Evolutionary conservation across 2,113 vertebrate species (phyloP).

Genomic region (Peromyscus californicus): DNA sequence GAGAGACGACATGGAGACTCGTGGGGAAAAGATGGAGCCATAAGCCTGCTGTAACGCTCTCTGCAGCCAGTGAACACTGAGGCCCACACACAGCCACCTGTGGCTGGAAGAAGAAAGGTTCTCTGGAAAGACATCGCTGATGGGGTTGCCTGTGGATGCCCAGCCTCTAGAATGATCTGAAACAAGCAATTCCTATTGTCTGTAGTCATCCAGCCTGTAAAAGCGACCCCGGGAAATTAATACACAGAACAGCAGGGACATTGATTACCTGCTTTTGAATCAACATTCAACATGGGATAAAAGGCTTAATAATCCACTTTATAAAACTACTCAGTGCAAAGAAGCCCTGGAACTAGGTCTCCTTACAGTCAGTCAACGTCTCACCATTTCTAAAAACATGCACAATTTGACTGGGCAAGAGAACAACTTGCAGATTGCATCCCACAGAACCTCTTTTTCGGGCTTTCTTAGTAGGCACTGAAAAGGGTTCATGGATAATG

Average conservation of each 20-base stretch:
- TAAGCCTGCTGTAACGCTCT: not conserved
- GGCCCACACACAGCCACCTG: not conserved
- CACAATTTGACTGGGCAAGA: not conserved
- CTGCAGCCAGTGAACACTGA: no score
- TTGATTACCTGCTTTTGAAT: not conserved
- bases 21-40: not conserved
- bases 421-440: not conserved
- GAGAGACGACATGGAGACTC: not conserved
- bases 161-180: not conserved
- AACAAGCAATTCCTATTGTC: not conserved
- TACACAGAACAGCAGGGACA: not conserved
- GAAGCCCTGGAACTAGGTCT: not conserved
- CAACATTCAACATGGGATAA: constrained; percentile 11
- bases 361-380: not conserved
- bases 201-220: not conserved
- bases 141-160: rapidly evolving
- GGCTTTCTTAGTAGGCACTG: not conserved
- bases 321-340: not conserved
- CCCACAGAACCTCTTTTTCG: not conserved
- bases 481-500: not conserved
- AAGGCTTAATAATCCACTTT: not conserved
- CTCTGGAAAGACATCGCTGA: not conserved
- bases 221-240: not conserved
- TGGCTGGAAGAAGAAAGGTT: not conserved
- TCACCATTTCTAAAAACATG: not conserved